Evolutionary conservation across 2,113 vertebrate species (phyloP).

Genomic region (Mormyrus lacerda): DNA sequence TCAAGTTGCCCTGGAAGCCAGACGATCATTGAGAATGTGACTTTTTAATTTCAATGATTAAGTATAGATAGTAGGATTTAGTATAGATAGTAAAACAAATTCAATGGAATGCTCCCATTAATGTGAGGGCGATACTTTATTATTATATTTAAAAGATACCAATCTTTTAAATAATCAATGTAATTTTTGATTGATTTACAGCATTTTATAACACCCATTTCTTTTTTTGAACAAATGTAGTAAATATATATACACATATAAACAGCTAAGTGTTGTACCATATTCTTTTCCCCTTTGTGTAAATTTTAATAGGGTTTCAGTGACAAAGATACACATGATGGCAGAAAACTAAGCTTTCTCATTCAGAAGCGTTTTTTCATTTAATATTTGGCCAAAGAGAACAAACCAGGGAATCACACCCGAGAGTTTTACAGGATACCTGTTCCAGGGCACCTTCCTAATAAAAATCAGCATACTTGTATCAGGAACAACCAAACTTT

Average conservation of each 20-base stretch:
- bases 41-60: background rate
- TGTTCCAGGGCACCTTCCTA: background rate
- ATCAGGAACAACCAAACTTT: background rate
- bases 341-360: background rate
- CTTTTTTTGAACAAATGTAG: background rate
- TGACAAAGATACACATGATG: background rate
- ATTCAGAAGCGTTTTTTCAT: background rate
- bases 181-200: background rate
- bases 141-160: no score
- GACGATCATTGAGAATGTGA: background rate
- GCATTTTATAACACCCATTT: background rate
- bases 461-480: background rate
- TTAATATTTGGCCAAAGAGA: background rate
- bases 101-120: background rate
- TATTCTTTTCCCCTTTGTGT: background rate
- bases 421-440: background rate
- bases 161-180: background rate
- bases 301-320: background rate
- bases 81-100: slow-evolving; percentile 1
- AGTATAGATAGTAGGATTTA: no score
- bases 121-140: background rate
- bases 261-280: background rate
- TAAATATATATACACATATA: background rate
- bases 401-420: background rate
- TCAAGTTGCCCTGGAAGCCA: background rate